These are phyloP conservation scores for Camelus dromedarius DNA, from an alignment of 2,113 vertebrate genomes.

Conservation along the genomic window DNA sequence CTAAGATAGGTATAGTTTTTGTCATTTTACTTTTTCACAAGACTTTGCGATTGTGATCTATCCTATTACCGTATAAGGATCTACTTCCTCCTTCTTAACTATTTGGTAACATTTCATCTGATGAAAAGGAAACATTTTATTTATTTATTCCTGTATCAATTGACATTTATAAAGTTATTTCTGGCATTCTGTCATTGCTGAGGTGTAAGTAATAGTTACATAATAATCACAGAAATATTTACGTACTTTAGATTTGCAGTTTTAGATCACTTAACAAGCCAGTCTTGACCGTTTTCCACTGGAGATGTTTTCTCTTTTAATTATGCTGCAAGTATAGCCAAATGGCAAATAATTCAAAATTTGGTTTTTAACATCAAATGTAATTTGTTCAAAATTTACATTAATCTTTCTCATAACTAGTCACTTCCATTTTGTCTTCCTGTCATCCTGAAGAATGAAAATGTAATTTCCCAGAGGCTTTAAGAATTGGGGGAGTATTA, in stretches of 20 bases:
- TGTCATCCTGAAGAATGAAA: constrained; percentile 87
- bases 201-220: constrained; percentile 29
- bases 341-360: constrained; percentile 79
- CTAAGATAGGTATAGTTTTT: background rate
- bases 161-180: background rate
- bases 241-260: background rate
- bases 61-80: background rate
- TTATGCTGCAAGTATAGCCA: constrained; percentile 72
- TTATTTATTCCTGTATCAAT: background rate
- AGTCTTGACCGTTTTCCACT: background rate
- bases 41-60: background rate
- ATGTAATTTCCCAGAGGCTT: constrained; percentile 91
- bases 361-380: constrained; percentile 84
- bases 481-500: constrained; percentile 91
- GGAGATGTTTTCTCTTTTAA: constrained; percentile 66
- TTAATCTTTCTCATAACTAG: constrained; percentile 85
- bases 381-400: constrained; percentile 86
- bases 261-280: background rate
- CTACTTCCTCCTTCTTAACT: background rate
- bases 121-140: background rate
- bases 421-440: constrained; percentile 89
- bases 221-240: background rate
- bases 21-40: background rate
- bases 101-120: background rate
- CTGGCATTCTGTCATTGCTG: background rate